Percentiles rank a stretch among this genome's conserved stretches.
Evolutionary conservation across 2,113 vertebrate genomes (phyloP).

Genomic region (Mystacornis crossleyi): DNA sequence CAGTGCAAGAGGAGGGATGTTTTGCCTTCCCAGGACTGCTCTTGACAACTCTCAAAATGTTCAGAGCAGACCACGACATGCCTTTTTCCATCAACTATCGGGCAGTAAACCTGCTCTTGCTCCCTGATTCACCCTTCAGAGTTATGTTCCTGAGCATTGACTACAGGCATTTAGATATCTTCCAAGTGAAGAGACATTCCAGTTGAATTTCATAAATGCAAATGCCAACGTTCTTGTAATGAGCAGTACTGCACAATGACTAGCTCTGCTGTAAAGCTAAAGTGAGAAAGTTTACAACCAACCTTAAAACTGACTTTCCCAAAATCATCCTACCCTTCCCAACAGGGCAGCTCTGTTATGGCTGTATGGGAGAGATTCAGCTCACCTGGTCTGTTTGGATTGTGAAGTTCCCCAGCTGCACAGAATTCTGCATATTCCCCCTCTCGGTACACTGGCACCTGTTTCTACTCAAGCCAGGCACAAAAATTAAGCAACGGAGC

Average conservation of each 20-base stretch:
- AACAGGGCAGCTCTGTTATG: background rate
- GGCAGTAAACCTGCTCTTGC: background rate
- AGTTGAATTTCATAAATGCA: background rate
- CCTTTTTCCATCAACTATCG: background rate
- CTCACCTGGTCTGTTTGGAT: background rate
- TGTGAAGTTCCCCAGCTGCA: background rate
- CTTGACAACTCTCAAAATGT: background rate
- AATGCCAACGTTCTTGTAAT: background rate
- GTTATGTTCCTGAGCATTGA: background rate
- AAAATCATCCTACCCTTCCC: background rate
- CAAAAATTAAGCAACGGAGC: background rate
- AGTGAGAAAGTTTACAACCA: background rate
- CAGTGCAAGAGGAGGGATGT: background rate
- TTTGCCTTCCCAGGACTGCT: background rate
- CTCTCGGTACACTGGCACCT: background rate
- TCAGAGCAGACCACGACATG: rapidly evolving
- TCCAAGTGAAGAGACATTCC: background rate
- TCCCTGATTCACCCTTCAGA: background rate
- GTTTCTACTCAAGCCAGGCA: background rate
- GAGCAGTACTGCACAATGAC: background rate
- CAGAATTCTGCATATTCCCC: background rate
- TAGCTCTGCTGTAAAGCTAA: background rate
- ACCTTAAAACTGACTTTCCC: background rate
- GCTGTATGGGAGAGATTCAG: background rate
- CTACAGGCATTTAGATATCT: background rate